Evolutionary conservation across 2,888 invertebrate genomes (phyloP), one percentile per base, ranked within the genome.

Genomic region (Meta bourneti): DNA sequence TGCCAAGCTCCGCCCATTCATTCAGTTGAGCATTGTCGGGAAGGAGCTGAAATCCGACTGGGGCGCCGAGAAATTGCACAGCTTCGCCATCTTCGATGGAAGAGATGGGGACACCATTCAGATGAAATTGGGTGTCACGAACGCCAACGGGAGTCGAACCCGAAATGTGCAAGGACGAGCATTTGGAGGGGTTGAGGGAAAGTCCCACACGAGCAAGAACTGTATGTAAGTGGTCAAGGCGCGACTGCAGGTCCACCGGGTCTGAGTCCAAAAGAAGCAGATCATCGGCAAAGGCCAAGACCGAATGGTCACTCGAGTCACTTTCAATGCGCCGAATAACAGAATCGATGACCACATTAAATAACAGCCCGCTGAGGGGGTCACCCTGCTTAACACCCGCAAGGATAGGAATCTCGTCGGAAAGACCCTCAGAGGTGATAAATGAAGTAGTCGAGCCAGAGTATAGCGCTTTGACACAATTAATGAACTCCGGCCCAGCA

Each of bases 271-370:
- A 0, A 52, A 61, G 8, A 0, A 20, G 0, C 5, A 80, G 52
- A 20, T 80, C 80, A 6, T 80, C 80, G 11, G 80, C 80, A 20
- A 34, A 80, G 6, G 80, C 61, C 20, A 80, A 20, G 1, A 52
- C 20, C 0, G 7, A 19, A 61, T 61, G 61, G 1, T 0, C 0
- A 0, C 16, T 0, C 6, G 69, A 0, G 2, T n/a, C 0, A 0
- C 6, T 7, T 1, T 80, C 19, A 0, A 48, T 19, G 5, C 6
- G 13, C 20, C 19, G 20, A 0, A 80, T 0, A 4, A 61, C 19
- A 4, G 94, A 94, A 83, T 94, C 94, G 9, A 94, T 84, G 7
- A 94, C 93, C 6, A 95, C 90, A 91, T 95, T 94, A 91, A 95
- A 95, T 0, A 94, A 49, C 0, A 94, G 93, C 0, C 94, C 94